Evolutionary conservation across 2,797 vertebrate genomes (phyloP), one percentile per base, ranked within the genome.

Genomic region (Onychomys leucogaster): DNA sequence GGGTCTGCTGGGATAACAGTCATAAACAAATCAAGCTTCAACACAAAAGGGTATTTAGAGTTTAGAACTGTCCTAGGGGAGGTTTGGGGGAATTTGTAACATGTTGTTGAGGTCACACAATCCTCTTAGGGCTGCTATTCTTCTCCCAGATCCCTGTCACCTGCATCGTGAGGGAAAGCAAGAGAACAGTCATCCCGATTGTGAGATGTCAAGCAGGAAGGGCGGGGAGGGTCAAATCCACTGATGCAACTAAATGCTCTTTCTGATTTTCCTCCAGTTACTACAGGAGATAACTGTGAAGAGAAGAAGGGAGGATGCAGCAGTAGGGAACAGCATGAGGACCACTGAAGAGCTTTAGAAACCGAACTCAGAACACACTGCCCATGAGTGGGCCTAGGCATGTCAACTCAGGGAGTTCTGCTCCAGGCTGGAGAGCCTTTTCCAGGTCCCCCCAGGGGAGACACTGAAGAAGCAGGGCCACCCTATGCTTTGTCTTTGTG

Each of bases 1-100:
- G 88, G 32, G 73, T 82, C 80, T 91, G 46, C 71, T 93, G 89
- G 80, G 75, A 92, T 73, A 59, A 14, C 29, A 84, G 76, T 67
- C 80, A 80, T 7, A 43, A 94, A 59, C 14, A 87, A 88, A 91
- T 27, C 13, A 83, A 90, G 61, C 41, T 81, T 96, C 34, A 27
- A 81, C 87, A 65, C 65, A 90, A 80, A 93, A 82, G 61, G 85
- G 86, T 87, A 90, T 90, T 94, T 91, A 61, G 86, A 93, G 96
- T 96, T 97, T 95, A 96, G 89, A 92, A 96, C 43, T 2, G 1
- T 96, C 89, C 65, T 76, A 9, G 71, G 23, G 46, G 6, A 61
- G 21, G 49, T 61, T 91, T 91, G 17, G 43, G 49, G 85, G 34
- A 95, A 92, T 92, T 94, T 81, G 37, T 77, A 94, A 12, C 41